Percentiles rank a stretch among this genome's conserved stretches.
These are phyloP conservation scores for Parotia lawesii DNA, from an alignment of 2,113 vertebrate genomes.

Conservation along the genomic window DNA sequence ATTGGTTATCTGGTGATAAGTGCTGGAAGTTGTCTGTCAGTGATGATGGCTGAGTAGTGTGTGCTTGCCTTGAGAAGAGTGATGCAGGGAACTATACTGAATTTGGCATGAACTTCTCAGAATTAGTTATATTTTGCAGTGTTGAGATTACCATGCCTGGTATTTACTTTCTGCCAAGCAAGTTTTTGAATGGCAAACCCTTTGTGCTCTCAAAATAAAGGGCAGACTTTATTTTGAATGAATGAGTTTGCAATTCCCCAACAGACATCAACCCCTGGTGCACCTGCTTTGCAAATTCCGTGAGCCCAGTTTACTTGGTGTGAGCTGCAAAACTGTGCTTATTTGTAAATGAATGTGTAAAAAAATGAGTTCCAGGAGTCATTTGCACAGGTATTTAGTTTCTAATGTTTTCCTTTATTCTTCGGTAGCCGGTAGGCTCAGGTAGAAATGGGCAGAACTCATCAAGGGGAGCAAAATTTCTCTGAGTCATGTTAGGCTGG, in stretches of 20 bases:
- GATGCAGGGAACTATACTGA: rapidly evolving
- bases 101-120: background rate
- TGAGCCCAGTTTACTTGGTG: rapidly evolving
- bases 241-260: background rate
- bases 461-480: background rate
- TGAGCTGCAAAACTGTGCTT: background rate
- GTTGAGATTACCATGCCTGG: background rate
- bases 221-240: background rate
- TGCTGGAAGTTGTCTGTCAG: background rate
- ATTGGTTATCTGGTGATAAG: background rate
- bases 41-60: background rate
- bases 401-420: background rate
- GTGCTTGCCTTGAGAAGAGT: background rate
- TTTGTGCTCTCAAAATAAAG: background rate
- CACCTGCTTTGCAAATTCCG: background rate
- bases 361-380: background rate
- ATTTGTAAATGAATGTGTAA: background rate
- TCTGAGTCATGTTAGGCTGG: background rate
- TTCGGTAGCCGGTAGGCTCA: background rate
- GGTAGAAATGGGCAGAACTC: background rate
- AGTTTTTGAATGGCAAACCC: background rate
- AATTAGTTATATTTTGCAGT: background rate
- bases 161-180: background rate
- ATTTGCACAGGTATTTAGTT: background rate
- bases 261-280: background rate